phyloP scores from a whole-genome alignment of 2,797 vertebrate genomes.

The Streptopelia turtur region DNA sequence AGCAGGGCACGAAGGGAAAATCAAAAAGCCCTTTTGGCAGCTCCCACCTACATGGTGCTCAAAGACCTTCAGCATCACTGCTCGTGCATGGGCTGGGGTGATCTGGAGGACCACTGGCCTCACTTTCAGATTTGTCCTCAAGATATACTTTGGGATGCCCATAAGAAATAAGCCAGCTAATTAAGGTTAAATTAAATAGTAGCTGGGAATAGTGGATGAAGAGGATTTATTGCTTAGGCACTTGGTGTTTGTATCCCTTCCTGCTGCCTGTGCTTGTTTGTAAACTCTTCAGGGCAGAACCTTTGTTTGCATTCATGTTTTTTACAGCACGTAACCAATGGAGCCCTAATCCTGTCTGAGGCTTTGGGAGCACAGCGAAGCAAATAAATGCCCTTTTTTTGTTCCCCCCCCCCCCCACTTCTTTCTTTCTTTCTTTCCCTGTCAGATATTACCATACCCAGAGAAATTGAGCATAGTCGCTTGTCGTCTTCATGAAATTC shows the following conservation, averaged over 20 bases:
- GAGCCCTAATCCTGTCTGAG: not conserved
- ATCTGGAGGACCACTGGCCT: not conserved
- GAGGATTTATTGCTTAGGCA: not conserved
- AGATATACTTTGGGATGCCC: not conserved
- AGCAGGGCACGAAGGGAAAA: rapidly evolving
- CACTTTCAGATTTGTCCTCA: not conserved
- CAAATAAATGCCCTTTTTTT: not conserved
- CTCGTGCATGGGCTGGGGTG: rapidly evolving
- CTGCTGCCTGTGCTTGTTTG: not conserved
- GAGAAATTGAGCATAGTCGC: not conserved
- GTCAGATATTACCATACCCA: not conserved
- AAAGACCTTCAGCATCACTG: not conserved
- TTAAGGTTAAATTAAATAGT: not conserved
- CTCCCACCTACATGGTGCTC: rapidly evolving
- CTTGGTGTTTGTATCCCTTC: not conserved
- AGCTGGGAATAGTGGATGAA: not conserved
- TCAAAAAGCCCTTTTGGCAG: not conserved
- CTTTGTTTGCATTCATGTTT: not conserved
- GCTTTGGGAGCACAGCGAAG: not conserved
- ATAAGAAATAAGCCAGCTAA: not conserved
- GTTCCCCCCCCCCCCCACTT: not conserved
- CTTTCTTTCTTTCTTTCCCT: not conserved
- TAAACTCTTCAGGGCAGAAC: not conserved
- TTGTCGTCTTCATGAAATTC: not conserved
- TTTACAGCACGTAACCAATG: not conserved